phyloP scores from a whole-genome alignment of 1,140 invertebrate species.

The Aphaenogaster floridana region DNA sequence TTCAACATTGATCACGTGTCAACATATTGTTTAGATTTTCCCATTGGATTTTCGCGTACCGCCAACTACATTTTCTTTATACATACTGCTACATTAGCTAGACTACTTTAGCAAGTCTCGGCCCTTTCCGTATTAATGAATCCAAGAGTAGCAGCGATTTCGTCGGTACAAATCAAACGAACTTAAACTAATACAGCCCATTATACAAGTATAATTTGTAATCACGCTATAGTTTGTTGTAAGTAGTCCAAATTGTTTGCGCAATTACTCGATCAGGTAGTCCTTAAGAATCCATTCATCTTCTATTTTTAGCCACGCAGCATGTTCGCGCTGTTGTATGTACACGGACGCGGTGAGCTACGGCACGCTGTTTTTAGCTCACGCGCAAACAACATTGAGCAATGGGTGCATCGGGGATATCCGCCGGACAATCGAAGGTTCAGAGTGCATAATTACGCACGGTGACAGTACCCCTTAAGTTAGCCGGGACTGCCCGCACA shows the following conservation, averaged over 20 bases:
- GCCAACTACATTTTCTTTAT: neutral
- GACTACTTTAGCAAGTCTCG: neutral
- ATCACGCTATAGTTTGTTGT: neutral
- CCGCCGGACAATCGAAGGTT: constrained; percentile 60
- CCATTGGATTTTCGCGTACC: neutral
- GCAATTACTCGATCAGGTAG: constrained; percentile 55
- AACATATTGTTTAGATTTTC: neutral
- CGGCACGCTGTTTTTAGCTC: constrained; percentile 57
- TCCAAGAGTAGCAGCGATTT: neutral
- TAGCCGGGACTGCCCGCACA: constrained; percentile 37
- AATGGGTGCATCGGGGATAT: constrained; percentile 49
- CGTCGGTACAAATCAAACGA: neutral
- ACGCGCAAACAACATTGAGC: constrained; percentile 63
- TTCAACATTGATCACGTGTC: neutral
- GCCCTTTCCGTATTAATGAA: neutral
- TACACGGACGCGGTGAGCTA: constrained; percentile 23
- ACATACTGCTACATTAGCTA: neutral
- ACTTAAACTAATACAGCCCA: neutral
- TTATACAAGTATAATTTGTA: constrained; percentile 3
- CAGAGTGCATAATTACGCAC: constrained; percentile 55
- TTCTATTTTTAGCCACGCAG: constrained; percentile 44
- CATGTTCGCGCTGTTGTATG: constrained; percentile 30
- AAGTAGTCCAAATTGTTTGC: constrained; percentile 38
- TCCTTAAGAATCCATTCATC: constrained; percentile 55
- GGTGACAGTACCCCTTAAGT: constrained; percentile 56